A percentile compares a stretch with the other conserved stretches of the same genome.
These are phyloP conservation scores for Sceloporus undulatus DNA, from an alignment of 2,113 vertebrate genomes.

Conservation along the genomic window DNA sequence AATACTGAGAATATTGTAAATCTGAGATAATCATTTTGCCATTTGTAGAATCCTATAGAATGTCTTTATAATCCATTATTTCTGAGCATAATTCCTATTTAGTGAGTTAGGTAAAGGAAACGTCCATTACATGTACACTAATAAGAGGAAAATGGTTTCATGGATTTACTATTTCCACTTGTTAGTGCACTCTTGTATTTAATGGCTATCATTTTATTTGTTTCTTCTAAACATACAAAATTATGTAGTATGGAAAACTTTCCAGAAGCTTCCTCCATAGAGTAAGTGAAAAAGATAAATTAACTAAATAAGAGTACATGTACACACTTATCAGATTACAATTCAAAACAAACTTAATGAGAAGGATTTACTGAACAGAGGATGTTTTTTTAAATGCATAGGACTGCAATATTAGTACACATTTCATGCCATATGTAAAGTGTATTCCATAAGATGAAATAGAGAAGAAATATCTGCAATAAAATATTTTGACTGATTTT, in stretches of 20 bases:
- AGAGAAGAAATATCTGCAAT: too few relatives aligned
- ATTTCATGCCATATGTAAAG: neutral
- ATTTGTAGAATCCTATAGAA: neutral
- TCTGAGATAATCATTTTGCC: neutral
- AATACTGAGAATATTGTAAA: neutral
- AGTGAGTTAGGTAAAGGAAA: neutral
- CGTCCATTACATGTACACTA: neutral
- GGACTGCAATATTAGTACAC: neutral
- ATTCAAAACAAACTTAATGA: neutral
- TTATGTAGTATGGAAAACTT: neutral
- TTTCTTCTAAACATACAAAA: neutral
- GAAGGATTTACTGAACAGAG: neutral
- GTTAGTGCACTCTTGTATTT: neutral
- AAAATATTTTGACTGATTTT: too few relatives aligned
- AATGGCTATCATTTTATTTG: neutral
- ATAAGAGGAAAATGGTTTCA: neutral
- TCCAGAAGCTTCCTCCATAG: neutral
- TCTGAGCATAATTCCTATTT: neutral
- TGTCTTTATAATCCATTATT: constrained; percentile 3
- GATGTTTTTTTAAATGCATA: neutral
- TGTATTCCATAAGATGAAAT: neutral
- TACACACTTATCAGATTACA: neutral
- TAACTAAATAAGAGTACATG: neutral
- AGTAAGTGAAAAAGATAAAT: neutral
- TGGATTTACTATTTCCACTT: neutral